A percentile compares a stretch with the other conserved stretches of the same genome.
Evolutionary conservation across 2,797 vertebrate species (phyloP).

Genomic region (Sternarchorhynchus goeldii): DNA sequence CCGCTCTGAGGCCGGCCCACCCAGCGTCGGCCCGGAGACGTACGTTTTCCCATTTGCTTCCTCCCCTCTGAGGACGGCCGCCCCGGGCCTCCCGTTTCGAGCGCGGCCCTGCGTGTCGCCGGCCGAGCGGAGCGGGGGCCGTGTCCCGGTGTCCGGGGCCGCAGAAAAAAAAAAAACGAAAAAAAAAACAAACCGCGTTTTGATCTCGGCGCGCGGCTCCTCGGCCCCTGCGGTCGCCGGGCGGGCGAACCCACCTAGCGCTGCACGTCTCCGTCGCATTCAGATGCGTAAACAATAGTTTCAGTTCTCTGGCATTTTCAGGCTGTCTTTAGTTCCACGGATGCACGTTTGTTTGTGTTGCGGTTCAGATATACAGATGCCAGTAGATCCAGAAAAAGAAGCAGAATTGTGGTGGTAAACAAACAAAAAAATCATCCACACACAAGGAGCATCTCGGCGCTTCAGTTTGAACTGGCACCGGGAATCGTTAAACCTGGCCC

Average conservation of each 20-base stretch:
- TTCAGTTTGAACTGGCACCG: conserved; percentile 49
- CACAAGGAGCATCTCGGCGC: conserved; percentile 23
- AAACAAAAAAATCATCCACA: neutral
- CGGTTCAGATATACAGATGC: conserved; percentile 11
- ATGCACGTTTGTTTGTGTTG: neutral
- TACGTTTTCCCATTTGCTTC: conserved; percentile 73
- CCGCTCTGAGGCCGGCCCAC: conserved; percentile 44
- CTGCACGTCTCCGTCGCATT: too few relatives aligned
- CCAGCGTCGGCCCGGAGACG: conserved; percentile 69
- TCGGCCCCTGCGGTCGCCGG: too few relatives aligned
- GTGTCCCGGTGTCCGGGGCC: too few relatives aligned
- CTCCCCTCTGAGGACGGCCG: conserved; percentile 41
- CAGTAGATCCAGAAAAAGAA: conserved; percentile 27
- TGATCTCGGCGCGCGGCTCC: neutral
- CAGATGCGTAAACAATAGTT: too few relatives aligned
- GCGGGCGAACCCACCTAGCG: too few relatives aligned
- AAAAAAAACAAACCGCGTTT: neutral
- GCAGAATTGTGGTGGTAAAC: neutral
- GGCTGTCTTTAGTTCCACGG: neutral
- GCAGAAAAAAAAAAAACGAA: too few relatives aligned
- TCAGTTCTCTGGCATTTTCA: neutral
- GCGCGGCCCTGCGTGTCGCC: conserved; percentile 30
- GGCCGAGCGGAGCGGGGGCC: conserved; percentile 39
- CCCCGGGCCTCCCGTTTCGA: conserved; percentile 52
- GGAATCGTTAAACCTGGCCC: conserved; percentile 61